phyloP scores from a whole-genome alignment of 1,140 invertebrate genomes.

The Choristoneura fumiferana region DNA sequence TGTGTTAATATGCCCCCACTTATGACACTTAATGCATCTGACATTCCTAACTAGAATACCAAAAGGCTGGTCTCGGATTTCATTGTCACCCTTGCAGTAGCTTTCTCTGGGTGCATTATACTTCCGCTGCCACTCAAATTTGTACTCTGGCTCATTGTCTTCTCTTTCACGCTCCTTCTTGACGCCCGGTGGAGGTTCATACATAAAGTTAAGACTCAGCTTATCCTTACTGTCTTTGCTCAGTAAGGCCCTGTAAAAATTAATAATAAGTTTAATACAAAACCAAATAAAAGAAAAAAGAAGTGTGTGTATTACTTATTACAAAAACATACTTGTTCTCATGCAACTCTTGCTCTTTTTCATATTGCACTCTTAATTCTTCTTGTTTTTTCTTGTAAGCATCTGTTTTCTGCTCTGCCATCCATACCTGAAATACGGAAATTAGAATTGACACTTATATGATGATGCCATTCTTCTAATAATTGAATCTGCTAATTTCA shows the following conservation, averaged over 20 bases:
- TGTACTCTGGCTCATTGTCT: constrained; percentile 97
- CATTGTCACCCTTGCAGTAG: constrained; percentile 96
- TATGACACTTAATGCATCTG: constrained; percentile 98
- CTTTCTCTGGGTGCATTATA: constrained; percentile 99
- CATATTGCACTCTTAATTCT: constrained; percentile 97
- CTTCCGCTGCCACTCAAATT: constrained; percentile 99
- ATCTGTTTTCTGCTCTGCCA: constrained; percentile 98
- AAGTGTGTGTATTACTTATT: constrained; percentile 14
- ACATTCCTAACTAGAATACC: constrained; percentile 99
- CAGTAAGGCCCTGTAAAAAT: constrained; percentile 88
- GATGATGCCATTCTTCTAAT: too few species aligned
- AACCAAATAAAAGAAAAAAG: neutral
- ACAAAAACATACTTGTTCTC: constrained; percentile 90
- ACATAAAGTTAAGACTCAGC: constrained; percentile 99
- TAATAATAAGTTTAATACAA: neutral
- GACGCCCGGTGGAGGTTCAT: constrained; percentile 98
- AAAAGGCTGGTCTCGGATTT: constrained; percentile 99
- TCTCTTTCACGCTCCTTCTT: constrained; percentile 94
- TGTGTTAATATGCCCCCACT: constrained; percentile 99
- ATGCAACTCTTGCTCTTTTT: constrained; percentile 99
- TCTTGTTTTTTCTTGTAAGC: constrained; percentile 99
- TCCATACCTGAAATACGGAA: constrained; percentile 92
- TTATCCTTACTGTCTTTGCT: constrained; percentile 99
- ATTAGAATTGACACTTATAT: neutral
- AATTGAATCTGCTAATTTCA: too few species aligned